Conservation (phyloP, 2,888 invertebrate genomes). For the Stenichneumon culpator region DNA sequence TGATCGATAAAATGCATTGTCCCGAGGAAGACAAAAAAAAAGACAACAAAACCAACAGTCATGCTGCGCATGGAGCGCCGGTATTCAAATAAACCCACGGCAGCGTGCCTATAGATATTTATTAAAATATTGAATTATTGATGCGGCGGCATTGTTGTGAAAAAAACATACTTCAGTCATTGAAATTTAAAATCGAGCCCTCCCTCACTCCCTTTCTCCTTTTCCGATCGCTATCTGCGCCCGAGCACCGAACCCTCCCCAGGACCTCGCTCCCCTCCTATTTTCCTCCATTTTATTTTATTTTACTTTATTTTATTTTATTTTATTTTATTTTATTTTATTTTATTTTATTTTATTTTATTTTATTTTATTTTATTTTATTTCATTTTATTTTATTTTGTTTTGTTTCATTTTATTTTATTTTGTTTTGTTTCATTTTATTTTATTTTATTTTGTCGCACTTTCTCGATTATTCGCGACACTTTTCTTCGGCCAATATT, state of each 20-base stretch:
- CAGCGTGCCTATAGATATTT: slow-evolving; percentile 25
- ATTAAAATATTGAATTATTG: slow-evolving; percentile 66
- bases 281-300: background rate
- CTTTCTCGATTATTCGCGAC: no score
- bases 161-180: slow-evolving; percentile 55
- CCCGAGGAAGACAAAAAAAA: background rate
- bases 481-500: no score
- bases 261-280: background rate
- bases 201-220: background rate
- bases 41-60: slow-evolving; percentile 12
- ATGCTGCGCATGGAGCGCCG: background rate
- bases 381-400: slow-evolving; percentile 24
- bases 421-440: no score
- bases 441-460: no score
- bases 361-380: slow-evolving; percentile 19
- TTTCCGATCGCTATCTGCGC: slow-evolving; percentile 56
- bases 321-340: slow-evolving; percentile 8
- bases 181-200: slow-evolving; percentile 58
- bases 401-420: background rate
- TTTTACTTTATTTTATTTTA: slow-evolving; percentile 20
- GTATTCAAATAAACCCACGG: slow-evolving; percentile 51
- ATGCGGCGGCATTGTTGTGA: slow-evolving; percentile 28
- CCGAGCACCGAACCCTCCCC: slow-evolving; percentile 27
- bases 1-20: background rate
- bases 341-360: no score